Base-by-base conservation (phyloP, 2,113 vertebrate species). In the Rhabdornis inornatus region DNA sequence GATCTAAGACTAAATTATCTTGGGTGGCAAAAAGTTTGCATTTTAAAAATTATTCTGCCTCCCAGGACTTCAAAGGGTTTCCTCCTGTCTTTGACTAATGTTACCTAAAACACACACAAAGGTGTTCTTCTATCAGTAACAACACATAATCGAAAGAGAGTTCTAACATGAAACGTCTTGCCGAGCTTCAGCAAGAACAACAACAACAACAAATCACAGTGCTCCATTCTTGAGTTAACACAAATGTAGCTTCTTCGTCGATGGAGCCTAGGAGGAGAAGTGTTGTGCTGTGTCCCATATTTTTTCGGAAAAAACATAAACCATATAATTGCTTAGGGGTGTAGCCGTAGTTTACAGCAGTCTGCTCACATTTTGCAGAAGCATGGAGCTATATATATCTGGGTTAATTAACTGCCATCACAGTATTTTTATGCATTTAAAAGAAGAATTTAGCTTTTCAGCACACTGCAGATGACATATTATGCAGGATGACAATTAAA, bases 41-140 rank as follows among this genome's bases (percentile, higher is more conserved):
- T 93, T 91, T 93, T 70, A 45, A 83, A 92, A 88, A 75, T 77
- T 0, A 83, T 92, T 93, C 82, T 96, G 59, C 56, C 76, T 93
- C 90, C 78, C 15, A 19, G 47, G 23, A 96, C 94, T 96, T 96
- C 95, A 96, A 94, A 96, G 94, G 77, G 40, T 70, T 93, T 83
- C 44, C 47, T 95, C 55, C 87, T 75, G 68, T 74, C 84, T 90
- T 91, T 92, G 87, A 93, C 87, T 96, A 88, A 90, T 44, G 83
- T 88, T 88, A 90, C 47, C 71, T 94, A 86, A 92, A 94, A 90
- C 71, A 88, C 44, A 70, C 5, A 23, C 44, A 0, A 83, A 93
- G 72, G 64, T 94, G 64, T 93, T 94, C 66, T 80, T 53, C 92
- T 87, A 44, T 94, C 88, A 66, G 79, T 68, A 91, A 77, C 64